phyloP scores from a whole-genome alignment of 2,888 invertebrate species.

The Clostera curtula region DNA sequence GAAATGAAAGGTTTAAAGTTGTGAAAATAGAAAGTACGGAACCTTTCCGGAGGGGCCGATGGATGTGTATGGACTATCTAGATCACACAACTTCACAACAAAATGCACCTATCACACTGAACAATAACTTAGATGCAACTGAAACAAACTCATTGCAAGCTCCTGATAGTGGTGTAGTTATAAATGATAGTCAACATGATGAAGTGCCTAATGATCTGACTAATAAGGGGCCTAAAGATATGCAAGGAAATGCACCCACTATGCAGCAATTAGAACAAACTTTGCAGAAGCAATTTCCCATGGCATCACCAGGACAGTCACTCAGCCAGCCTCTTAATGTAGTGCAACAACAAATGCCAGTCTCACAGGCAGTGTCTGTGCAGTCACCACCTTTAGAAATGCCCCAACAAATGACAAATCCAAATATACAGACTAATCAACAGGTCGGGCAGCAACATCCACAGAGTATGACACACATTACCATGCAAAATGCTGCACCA shows the following conservation, averaged over 20 bases:
- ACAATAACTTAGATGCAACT: conserved; percentile 64
- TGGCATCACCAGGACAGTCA: conserved; percentile 70
- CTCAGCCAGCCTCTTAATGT: conserved; percentile 64
- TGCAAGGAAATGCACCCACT: conserved; percentile 57
- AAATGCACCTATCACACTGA: conserved; percentile 63
- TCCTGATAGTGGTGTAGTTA: conserved; percentile 69
- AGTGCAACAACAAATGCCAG: conserved; percentile 64
- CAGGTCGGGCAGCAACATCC: conserved; percentile 66
- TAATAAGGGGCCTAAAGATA: conserved; percentile 65
- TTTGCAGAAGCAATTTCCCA: conserved; percentile 68
- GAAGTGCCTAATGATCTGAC: conserved; percentile 65
- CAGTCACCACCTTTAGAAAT: conserved; percentile 71
- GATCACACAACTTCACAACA: conserved; percentile 83
- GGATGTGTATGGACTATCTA: conserved; percentile 96
- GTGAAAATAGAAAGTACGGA: conserved; percentile 97
- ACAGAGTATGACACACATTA: conserved; percentile 71
- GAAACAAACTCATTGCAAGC: conserved; percentile 57
- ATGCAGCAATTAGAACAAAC: conserved; percentile 68
- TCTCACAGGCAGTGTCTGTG: conserved; percentile 61
- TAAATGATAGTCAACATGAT: conserved; percentile 70
- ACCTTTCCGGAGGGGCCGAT: conserved; percentile 92
- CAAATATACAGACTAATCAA: conserved; percentile 54
- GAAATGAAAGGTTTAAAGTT: conserved; percentile 92
- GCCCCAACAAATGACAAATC: conserved; percentile 67
- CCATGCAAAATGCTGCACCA: conserved; percentile 59